Conservation (phyloP, 2,888 invertebrate genomes). For the Andricus quercusramuli region DNA sequence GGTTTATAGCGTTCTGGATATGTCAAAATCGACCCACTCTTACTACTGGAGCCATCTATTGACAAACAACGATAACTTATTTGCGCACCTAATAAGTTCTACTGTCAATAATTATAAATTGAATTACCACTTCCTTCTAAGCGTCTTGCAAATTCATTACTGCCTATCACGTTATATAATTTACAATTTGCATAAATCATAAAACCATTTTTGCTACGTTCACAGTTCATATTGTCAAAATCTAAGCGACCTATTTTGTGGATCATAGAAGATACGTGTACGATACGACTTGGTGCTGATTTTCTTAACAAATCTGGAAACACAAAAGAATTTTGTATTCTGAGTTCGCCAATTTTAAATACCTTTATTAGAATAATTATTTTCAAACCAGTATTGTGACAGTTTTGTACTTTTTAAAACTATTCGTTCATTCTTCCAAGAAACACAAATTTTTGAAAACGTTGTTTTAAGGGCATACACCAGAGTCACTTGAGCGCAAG, state of each 20-base stretch:
- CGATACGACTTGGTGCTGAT: conserved; percentile 87
- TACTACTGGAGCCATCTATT: no score
- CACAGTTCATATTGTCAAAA: conserved; percentile 88
- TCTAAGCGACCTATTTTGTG: conserved; percentile 88
- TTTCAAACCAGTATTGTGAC: no score
- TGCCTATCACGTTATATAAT: conserved; percentile 91
- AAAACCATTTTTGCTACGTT: conserved; percentile 83
- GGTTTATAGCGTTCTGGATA: no score
- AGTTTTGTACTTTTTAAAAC: no score
- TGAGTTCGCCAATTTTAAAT: no score
- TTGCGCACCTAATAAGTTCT: no score
- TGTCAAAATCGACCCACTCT: no score
- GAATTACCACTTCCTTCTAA: conserved; percentile 84
- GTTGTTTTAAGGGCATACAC: no score
- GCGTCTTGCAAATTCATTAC: conserved; percentile 87
- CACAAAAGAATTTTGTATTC: neutral
- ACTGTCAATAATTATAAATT: neutral
- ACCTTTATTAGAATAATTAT: no score
- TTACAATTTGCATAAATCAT: conserved; percentile 90
- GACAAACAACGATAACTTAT: no score
- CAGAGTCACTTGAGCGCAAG: no score
- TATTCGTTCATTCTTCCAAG: neutral
- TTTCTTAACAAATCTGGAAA: conserved; percentile 85
- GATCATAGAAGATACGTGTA: conserved; percentile 90
- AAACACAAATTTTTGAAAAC: neutral